Evolutionary conservation across 1,140 invertebrate genomes (phyloP), one percentile per base, ranked within the genome.

Genomic region (Cephus cinctus): DNA sequence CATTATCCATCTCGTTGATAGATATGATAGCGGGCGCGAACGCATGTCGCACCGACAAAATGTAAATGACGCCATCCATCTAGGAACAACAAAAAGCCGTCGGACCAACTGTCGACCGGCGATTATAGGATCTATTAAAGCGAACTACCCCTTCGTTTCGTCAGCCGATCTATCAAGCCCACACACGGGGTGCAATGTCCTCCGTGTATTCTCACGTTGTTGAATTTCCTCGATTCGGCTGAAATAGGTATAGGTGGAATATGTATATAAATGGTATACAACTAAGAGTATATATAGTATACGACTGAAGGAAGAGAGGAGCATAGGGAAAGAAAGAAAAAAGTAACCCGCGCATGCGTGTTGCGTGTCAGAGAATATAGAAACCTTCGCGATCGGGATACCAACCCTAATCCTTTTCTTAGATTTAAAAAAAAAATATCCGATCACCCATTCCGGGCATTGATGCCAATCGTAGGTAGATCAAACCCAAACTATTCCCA

Each of bases 31-130:
- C 62, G 50, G 36, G 52, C 43, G 57, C 50, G 66, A 63, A 61
- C 67, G 71, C 73, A 73, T 72, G 71, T 70, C 72, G 73, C 58
- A 66, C 67, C 75, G 75, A 75, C 75, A 75, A 75, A 75, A 77
- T 77, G 75, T 76, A 77, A 77, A 77, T 77, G 75, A 61, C 73
- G 57, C 61, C 67, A 77, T 77, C 75, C 72, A 76, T 77, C 75
- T 76, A 65, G 63, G 53, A 53, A 60, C 64, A 66, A 70, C 73
- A 77, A 77, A 77, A 76, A 76, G 61, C 48, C 54, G 54, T 51
- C 71, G 59, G 60, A 62, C 75, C 75, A 77, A 77, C 75, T 76
- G 75, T 75, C 73, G 73, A 64, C 59, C 57, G 58, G 64, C 71
- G 72, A 76, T 77, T 76, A 75, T 73, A 58, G 69, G 68, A 77